A percentile compares a stretch with the other conserved stretches of the same genome.
Evolutionary conservation across 2,113 vertebrate species (phyloP).

Genomic region (Climacteris rufus): DNA sequence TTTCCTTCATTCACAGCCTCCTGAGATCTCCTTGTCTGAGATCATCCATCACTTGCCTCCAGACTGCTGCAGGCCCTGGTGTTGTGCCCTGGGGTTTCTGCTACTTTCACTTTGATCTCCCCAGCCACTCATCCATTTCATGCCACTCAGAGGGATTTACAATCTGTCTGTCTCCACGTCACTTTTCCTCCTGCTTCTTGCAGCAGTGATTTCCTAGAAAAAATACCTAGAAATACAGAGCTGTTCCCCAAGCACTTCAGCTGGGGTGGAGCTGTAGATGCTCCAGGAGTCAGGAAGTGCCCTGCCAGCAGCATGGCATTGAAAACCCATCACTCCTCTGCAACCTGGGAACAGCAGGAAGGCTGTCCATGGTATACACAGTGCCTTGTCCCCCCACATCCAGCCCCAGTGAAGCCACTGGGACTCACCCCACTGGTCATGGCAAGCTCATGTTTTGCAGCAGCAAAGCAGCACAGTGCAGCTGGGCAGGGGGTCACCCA

Average conservation of each 20-base stretch:
- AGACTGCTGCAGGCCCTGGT: not conserved
- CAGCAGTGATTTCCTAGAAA: not conserved
- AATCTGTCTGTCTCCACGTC: not conserved
- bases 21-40: not conserved
- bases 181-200: not conserved
- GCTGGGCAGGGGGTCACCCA: not conserved
- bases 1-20: not conserved
- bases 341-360: not conserved
- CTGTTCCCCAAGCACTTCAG: not conserved
- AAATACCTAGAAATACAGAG: not conserved
- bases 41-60: not conserved
- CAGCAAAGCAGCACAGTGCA: not conserved
- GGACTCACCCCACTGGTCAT: not conserved
- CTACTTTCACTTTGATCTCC: not conserved
- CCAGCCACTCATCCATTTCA: not conserved
- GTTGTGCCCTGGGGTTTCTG: not conserved
- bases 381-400: not conserved
- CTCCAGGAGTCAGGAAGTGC: not conserved
- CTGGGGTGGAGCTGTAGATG: not conserved
- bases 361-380: not conserved
- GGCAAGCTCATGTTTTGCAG: not conserved
- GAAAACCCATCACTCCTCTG: not conserved
- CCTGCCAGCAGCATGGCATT: not conserved
- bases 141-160: not conserved
- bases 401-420: not conserved